Conservation (phyloP, 1,140 invertebrate species). For the Dendroctonus ponderosae region DNA sequence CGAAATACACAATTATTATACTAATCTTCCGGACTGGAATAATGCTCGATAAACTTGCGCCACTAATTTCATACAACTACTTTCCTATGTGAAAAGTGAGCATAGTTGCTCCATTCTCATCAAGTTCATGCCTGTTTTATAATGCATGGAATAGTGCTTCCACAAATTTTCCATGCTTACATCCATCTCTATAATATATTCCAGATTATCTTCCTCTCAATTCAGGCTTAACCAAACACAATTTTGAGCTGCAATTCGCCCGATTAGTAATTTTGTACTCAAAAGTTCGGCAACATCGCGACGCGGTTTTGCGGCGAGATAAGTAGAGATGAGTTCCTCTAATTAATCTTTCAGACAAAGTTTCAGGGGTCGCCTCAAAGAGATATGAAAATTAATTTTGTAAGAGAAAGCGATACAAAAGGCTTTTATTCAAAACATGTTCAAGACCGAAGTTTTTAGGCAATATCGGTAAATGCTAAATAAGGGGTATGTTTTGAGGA, state of each 20-base stretch:
- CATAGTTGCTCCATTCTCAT: neutral
- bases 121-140: neutral
- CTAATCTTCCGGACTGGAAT: no score
- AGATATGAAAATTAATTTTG: slow-evolving; percentile 43
- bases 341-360: slow-evolving; percentile 40
- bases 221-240: slow-evolving; percentile 6
- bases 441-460: slow-evolving; percentile 15
- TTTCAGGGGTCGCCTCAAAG: slow-evolving; percentile 36
- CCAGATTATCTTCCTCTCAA: neutral
- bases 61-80: no score
- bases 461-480: slow-evolving; percentile 18
- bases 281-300: slow-evolving; percentile 16
- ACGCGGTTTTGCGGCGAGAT: slow-evolving; percentile 28
- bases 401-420: slow-evolving; percentile 33
- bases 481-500: neutral
- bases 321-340: slow-evolving; percentile 35
- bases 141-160: neutral
- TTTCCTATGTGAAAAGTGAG: no score
- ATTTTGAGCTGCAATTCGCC: neutral
- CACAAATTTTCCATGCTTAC: no score
- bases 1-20: no score
- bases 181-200: neutral
- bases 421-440: slow-evolving; percentile 21
- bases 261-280: slow-evolving; percentile 8
- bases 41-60: no score